phyloP scores from a whole-genome alignment of 2,888 invertebrate genomes.

The Blastobasis lacticolella region DNA sequence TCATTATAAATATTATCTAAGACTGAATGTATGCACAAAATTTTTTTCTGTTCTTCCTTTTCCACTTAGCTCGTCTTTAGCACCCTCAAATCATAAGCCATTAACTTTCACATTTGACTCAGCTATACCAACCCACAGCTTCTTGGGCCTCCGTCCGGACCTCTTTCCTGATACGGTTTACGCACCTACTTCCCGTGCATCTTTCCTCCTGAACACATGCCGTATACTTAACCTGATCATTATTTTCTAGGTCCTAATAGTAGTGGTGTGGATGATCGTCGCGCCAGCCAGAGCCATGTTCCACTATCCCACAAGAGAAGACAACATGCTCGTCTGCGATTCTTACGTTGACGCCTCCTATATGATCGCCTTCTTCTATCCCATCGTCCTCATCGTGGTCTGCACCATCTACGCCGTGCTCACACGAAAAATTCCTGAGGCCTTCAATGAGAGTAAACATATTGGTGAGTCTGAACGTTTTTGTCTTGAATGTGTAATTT shows the following conservation, averaged over 20 bases:
- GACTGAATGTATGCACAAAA: no score
- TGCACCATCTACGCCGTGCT: constrained; percentile 97
- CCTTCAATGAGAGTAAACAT: constrained; percentile 98
- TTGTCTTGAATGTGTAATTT: no score
- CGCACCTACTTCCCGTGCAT: no score
- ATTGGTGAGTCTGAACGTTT: constrained; percentile 79
- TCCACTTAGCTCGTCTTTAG: no score
- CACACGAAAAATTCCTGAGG: constrained; percentile 97
- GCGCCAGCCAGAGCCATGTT: constrained; percentile 92
- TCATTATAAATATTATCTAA: no score
- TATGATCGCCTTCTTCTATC: constrained; percentile 95
- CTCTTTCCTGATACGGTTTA: no score
- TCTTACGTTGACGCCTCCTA: constrained; percentile 94
- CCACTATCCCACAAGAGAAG: constrained; percentile 92
- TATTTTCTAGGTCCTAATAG: constrained; percentile 81
- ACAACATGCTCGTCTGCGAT: constrained; percentile 94
- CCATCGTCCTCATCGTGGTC: constrained; percentile 89
- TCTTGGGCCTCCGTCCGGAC: no score
- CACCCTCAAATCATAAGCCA: no score
- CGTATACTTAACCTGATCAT: background rate
- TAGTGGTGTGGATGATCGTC: constrained; percentile 93
- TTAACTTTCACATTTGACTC: no score
- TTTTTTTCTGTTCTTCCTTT: no score
- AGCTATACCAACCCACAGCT: no score
- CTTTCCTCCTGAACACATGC: background rate